Evolutionary conservation across 2,888 invertebrate species (phyloP), one percentile per base, ranked within the genome.

Genomic region (Phragmatobia fuliginosa): DNA sequence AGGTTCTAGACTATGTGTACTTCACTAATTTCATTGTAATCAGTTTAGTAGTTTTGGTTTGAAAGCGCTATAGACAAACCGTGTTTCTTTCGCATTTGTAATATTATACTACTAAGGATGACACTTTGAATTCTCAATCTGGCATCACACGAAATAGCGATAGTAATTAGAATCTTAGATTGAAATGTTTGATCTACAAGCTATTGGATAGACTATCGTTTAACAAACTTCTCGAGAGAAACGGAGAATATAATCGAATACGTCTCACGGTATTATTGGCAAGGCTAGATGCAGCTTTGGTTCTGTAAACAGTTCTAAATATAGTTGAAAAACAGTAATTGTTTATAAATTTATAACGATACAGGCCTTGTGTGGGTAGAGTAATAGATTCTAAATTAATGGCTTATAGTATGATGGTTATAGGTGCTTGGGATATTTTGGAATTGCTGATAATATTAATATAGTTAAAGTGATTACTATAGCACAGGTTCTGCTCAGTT

Each of bases 271-370:
- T 63, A 11, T 49, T 45, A 28, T 62, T 18, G 4, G 18, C 38
- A 18, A 36, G 18, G 18, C 28, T 41, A 62, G 62, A 31, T 41
- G 28, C 11, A 41, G 38, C 38, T 41, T 18, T 56, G 18, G 6
- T 60, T 31, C 11, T 63, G 49, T 63, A 63, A 63, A 64, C 64
- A 56, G 11, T 33, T 49, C 33, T 64, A 52, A 52, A 52, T 18
- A 52, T 49, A 62, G 33, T 18, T n/a, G 18, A 52, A 64, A 56
- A 64, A 64, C 64, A 28, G 36, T 33, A 28, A 25, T 25, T 64
- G 64, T 64, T 64, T 52, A 36, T 56, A 56, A 38, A 16, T 62
- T 62, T 25, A 7, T 5, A 38, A 25, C 62, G 33, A 33, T 16
- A 25, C 10, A 36, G 25, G 36, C 36, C 64, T 64, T 56, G 36